These are phyloP conservation scores for Octonoba sinensis DNA, from an alignment of 2,888 invertebrate genomes.

Conservation along the genomic window DNA sequence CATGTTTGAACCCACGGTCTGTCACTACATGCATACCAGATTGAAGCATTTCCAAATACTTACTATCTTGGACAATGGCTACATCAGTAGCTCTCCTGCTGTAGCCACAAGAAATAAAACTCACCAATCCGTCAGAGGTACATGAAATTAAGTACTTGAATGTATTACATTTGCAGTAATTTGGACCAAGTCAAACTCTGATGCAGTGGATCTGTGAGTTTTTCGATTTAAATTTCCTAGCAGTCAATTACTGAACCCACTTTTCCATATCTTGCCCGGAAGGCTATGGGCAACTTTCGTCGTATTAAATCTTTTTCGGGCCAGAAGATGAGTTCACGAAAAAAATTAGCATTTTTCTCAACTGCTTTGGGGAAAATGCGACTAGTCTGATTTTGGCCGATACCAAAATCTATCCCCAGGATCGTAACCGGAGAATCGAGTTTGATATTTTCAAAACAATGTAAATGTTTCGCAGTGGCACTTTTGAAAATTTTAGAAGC, in stretches of 20 bases:
- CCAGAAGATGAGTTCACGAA: too few relatives aligned
- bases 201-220: conserved; percentile 68
- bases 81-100: conserved; percentile 68
- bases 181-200: conserved; percentile 70
- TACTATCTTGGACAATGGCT: conserved; percentile 54
- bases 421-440: too few relatives aligned
- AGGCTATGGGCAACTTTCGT: conserved; percentile 1
- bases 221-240: conserved; percentile 70
- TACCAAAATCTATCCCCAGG: too few relatives aligned
- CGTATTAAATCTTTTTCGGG: neutral
- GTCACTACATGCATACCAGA: conserved; percentile 65
- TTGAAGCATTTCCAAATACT: conserved; percentile 50
- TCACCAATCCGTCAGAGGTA: conserved; percentile 68
- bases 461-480: too few relatives aligned
- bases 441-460: too few relatives aligned
- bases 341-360: too few relatives aligned
- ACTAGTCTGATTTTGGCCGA: too few relatives aligned
- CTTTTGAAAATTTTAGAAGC: too few relatives aligned
- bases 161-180: conserved; percentile 67
- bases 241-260: conserved; percentile 69
- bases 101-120: conserved; percentile 69
- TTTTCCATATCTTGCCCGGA: conserved; percentile 12
- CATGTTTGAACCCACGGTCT: conserved; percentile 65
- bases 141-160: conserved; percentile 69
- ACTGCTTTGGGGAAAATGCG: too few relatives aligned